Evolutionary conservation across 2,888 invertebrate genomes (phyloP), one percentile per base, ranked within the genome.

Genomic region (Tenthredo amoena): DNA sequence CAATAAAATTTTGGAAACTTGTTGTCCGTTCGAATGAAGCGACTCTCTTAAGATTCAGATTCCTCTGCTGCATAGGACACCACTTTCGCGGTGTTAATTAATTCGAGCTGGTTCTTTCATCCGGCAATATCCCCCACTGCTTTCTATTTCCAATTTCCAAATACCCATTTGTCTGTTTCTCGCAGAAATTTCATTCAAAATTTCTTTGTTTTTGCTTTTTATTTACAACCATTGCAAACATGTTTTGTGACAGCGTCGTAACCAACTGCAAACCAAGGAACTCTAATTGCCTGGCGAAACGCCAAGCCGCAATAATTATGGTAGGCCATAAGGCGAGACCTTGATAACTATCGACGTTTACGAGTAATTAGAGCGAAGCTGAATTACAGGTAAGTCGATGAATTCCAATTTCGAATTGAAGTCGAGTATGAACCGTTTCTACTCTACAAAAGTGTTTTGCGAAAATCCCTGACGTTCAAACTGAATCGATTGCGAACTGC

Each of bases 91-190:
- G 26, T 62, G 26, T 26, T 26, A 62, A 62, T 62, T 62, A 62
- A 62, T 26, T 26, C 62, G 5, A 62, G 62, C 62, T 62, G 62
- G 62, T 34, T 31, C 34, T 34, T 34, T 68, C 15, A 34, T 68
- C 68, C 6, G 31, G 68, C 68, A 68, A 68, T 68, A 34, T 34
- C 34, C 34, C 34, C 31, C 18, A 3, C 0, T 26, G 18, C 34
- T 68, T 68, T 68, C 68, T 68, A 68, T 68, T 15, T 68, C 6
- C 15, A 68, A 68, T 34, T 68, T 68, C 31, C 15, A 68, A 68
- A 68, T 68, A 15, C 0, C 34, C 21, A 68, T 68, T 68, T 68
- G 68, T 68, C 68, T 15, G 34, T 68, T 68, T 0, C 68, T 6
- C 15, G 18, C 21, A 18, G 34, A 18, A 31, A 68, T 68, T 34